Conservation (phyloP, 2,888 invertebrate species). For the Lypha dubia region DNA sequence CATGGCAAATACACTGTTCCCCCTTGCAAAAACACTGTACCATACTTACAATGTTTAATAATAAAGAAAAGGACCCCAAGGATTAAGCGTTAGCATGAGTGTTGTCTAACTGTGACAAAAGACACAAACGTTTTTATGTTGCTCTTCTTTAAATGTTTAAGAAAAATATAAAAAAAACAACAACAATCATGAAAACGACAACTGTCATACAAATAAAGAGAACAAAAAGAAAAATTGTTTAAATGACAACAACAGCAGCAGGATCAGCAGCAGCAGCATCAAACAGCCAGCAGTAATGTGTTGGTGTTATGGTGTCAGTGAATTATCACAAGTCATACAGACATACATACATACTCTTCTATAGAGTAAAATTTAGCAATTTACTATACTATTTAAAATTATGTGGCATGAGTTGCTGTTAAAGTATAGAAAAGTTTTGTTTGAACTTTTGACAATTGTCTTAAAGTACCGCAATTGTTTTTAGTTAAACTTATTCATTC, state of each 20-base stretch:
- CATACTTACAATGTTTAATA: conserved; percentile 66
- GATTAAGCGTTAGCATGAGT: conserved; percentile 40
- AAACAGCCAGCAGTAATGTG: conserved; percentile 53
- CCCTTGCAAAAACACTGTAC: conserved; percentile 47
- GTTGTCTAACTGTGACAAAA: conserved; percentile 15
- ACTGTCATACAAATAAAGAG: conserved; percentile 60
- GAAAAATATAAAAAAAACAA: conserved; percentile 40
- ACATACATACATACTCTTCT: conserved; percentile 76
- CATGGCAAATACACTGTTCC: conserved; percentile 75
- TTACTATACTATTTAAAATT: conserved; percentile 39
- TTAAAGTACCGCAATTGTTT: conserved; percentile 77
- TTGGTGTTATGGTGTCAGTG: conserved; percentile 72
- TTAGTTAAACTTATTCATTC: conserved; percentile 66
- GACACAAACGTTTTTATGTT: conserved; percentile 38
- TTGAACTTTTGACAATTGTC: conserved; percentile 80
- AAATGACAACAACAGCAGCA: conserved; percentile 65
- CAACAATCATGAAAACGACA: conserved; percentile 41
- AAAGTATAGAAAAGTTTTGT: conserved; percentile 43
- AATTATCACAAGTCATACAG: conserved; percentile 78
- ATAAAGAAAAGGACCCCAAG: conserved; percentile 67
- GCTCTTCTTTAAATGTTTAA: conserved; percentile 38
- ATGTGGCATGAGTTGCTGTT: conserved; percentile 11
- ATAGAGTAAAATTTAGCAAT: conserved; percentile 24
- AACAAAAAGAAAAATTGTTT: conserved; percentile 18
- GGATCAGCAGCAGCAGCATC: conserved; percentile 57